Evolutionary conservation across 2,797 vertebrate species (phyloP), one percentile per base, ranked within the genome.

Genomic region (Melanotaenia nigrans): DNA sequence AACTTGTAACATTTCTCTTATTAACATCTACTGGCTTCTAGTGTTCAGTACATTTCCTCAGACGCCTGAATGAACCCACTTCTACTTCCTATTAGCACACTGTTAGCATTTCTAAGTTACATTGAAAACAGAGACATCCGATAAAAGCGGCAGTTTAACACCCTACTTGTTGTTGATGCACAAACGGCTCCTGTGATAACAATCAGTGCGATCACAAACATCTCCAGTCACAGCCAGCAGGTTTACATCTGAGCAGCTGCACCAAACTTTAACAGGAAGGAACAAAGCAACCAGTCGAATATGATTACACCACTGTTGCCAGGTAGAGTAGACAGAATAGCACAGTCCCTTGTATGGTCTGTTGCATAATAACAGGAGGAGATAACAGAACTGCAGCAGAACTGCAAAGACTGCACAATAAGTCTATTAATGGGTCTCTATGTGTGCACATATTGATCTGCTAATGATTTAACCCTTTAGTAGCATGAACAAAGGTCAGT

Each of bases 91-190:
- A n/a, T 33, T 22, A 20, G 42, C 42, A 20, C n/a, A 53, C 4
- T 30, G 4, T 30, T 30, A 30, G 28, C 28, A 30, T 30, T 54
- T 11, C 16, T 45, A 25, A 51, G 32, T 30, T 18, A 16, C 22
- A 45, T 32, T 49, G 25, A 59, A 33, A 54, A 56, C 40, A 59
- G n/a, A 54, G 28, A 53, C 20, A 25, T 5, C 16, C 30, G n/a
- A 13, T 8, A 5, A 24, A 60, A 70, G 24, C 24, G n/a, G 28
- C 16, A 40, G 58, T 25, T 20, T 0, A 3, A 4, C 1, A 32
- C 75, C 42, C 55, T 64, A 78, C 75, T 38, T 68, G 8, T 33
- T 55, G 71, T 56, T 32, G 61, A 60, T 36, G 40, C 4, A 30
- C 35, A 63, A 62, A 62, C 25, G 5, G 38, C 60, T 47, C 54